phyloP scores from a whole-genome alignment of 2,888 invertebrate species.

The Brenthis hecate region DNA sequence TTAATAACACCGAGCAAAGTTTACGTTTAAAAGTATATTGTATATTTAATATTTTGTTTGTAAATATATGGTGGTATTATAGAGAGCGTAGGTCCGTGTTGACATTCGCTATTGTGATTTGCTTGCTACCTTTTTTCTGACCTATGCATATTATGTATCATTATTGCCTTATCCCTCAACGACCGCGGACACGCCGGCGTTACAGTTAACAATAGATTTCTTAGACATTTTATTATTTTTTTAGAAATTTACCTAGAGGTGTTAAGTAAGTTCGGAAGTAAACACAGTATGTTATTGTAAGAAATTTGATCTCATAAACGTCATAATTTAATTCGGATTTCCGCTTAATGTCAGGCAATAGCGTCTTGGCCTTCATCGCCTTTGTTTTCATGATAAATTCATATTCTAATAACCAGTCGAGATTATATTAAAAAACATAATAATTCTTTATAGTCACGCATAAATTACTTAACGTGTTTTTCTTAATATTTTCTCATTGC shows the following conservation, averaged over 20 bases:
- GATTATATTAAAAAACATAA: conserved; percentile 4
- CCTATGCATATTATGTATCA: conserved; percentile 5
- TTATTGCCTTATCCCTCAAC: neutral
- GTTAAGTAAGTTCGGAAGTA: no score
- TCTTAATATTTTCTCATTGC: neutral
- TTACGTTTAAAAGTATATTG: conserved; percentile 43
- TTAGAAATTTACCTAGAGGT: no score
- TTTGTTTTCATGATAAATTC: conserved; percentile 9
- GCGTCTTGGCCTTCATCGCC: conserved; percentile 12
- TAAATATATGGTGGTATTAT: conserved; percentile 62
- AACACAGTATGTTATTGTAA: neutral
- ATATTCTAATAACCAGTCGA: conserved; percentile 1
- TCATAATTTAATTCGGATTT: conserved; percentile 8
- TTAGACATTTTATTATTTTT: no score
- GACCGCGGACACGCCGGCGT: no score
- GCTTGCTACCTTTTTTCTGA: neutral
- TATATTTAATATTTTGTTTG: conserved; percentile 55
- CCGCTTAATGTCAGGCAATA: neutral
- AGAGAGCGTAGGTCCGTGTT: conserved; percentile 53
- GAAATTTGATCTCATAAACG: neutral
- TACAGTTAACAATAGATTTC: no score
- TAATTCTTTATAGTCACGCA: neutral
- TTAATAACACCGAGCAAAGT: conserved; percentile 46
- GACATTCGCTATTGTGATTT: conserved; percentile 17
- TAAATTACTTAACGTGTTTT: neutral